phyloP scores from a whole-genome alignment of 2,797 vertebrate genomes.

The Chrysocyon brachyurus region DNA sequence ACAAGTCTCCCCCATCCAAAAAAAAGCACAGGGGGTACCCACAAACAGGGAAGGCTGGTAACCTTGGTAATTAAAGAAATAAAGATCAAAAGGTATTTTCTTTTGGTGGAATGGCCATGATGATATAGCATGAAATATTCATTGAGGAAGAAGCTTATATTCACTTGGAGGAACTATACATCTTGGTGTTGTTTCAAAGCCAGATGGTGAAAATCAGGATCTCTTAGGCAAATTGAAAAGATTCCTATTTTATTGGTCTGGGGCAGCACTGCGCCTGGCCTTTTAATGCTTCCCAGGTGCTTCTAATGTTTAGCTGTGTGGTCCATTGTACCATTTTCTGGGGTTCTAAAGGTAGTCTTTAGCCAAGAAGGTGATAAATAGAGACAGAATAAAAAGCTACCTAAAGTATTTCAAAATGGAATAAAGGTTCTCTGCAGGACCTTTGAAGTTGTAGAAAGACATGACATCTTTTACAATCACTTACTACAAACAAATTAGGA shows the following conservation, averaged over 20 bases:
- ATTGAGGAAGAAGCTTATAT: not conserved
- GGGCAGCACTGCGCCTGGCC: not conserved
- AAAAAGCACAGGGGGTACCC: not conserved
- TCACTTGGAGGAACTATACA: not conserved
- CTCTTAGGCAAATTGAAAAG: not conserved
- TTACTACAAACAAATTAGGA: not conserved
- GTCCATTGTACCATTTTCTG: not conserved
- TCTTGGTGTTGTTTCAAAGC: not conserved
- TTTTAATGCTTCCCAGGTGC: constrained; percentile 56
- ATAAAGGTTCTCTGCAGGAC: constrained; percentile 11
- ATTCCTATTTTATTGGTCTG: constrained; percentile 29
- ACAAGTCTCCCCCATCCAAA: not conserved
- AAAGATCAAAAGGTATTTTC: constrained; percentile 4
- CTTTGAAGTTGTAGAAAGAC: not conserved
- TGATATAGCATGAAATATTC: not conserved
- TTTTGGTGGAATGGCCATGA: constrained; percentile 16
- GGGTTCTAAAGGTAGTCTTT: not conserved
- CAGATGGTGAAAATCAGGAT: constrained; percentile 51
- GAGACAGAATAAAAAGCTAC: constrained; percentile 12
- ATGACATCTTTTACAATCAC: not conserved
- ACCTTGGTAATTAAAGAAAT: constrained; percentile 20
- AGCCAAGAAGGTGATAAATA: not conserved
- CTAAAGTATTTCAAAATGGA: constrained; percentile 1
- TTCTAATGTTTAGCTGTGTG: not conserved
- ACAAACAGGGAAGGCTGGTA: not conserved